Evolutionary conservation across 2,113 vertebrate genomes (phyloP).

Genomic region (Leptobrachium ailaonicum): DNA sequence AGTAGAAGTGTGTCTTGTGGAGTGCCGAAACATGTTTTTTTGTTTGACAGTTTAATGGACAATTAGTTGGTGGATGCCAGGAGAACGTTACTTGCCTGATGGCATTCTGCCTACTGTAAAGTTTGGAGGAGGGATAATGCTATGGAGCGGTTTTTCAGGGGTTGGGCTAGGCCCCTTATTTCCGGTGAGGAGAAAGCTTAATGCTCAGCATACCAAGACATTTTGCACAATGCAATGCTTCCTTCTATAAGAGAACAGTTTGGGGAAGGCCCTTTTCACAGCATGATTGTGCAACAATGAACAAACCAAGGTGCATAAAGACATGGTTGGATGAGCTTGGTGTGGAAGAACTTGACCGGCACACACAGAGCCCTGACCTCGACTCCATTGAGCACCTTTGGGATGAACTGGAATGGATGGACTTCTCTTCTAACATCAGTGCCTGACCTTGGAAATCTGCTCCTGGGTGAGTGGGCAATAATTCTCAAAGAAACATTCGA

Average conservation of each 20-base stretch:
- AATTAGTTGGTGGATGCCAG: background rate
- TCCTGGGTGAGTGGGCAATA: too few relatives aligned
- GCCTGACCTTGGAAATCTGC: too few relatives aligned
- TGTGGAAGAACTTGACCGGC: too few relatives aligned
- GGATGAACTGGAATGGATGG: too few relatives aligned
- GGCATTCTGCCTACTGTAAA: background rate
- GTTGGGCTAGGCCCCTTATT: background rate
- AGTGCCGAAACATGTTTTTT: background rate
- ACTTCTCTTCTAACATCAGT: too few relatives aligned
- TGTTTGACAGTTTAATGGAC: background rate
- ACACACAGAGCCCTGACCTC: too few relatives aligned
- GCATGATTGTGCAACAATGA: background rate
- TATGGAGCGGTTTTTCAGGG: background rate
- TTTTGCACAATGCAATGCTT: background rate
- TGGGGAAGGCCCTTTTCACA: background rate
- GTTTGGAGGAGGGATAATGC: background rate
- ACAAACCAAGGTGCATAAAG: background rate
- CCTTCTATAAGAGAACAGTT: background rate
- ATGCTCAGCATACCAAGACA: background rate
- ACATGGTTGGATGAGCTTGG: background rate
- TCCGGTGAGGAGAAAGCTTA: background rate
- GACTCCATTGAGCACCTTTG: too few relatives aligned
- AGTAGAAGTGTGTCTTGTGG: background rate
- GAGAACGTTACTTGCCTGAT: background rate
- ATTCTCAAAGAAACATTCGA: too few relatives aligned